Evolutionary conservation across 2,797 vertebrate species (phyloP), one percentile per base, ranked within the genome.

Genomic region (Coregonus ussuriensis): DNA sequence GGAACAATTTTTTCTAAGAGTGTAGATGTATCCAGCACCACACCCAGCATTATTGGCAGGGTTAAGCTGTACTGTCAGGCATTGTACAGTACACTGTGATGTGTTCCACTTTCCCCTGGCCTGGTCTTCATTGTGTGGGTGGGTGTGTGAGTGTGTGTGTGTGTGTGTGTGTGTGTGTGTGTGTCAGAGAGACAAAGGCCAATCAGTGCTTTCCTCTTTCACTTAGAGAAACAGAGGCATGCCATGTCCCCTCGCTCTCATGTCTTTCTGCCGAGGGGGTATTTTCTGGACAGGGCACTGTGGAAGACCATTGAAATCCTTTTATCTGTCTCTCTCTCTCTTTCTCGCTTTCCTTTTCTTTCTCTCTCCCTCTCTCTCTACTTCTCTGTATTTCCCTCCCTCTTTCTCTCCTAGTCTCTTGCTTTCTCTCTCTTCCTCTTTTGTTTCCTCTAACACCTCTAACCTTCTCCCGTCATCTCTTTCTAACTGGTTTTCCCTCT

Each of bases 51-150:
- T 75, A 75, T 71, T 81, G 80, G 77, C 79, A 77, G 68, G 14
- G 65, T 1, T 67, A 76, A 3, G 33, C 14, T 74, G 33, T 15
- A 47, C 71, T 53, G 56, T 65, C 35, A 47, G 56, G 14, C 29
- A 56, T 77, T 82, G 69, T 68, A 75, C 81, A 81, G 82, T 77
- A 25, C 13, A 21, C 18, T 78, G 77, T 37, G 69, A 78, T 79
- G 33, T 81, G 79, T 82, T 85, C 79, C 74, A 83, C 11, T 76
- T 87, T 74, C 51, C 7, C 70, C 47, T 70, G 74, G 72, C 51
- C 14, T 70, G 41, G 41, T 9, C 54, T 73, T 76, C 72, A 74
- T 74, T 79, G 72, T 72, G 74, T 59, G 54, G n/a, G 54, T 54
- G 16, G 16, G 33, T 35, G 33, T 35, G 33, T 35, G 52, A 15